Evolutionary conservation across 2,797 vertebrate species (phyloP).

Genomic region (Meriones psammophilus): DNA sequence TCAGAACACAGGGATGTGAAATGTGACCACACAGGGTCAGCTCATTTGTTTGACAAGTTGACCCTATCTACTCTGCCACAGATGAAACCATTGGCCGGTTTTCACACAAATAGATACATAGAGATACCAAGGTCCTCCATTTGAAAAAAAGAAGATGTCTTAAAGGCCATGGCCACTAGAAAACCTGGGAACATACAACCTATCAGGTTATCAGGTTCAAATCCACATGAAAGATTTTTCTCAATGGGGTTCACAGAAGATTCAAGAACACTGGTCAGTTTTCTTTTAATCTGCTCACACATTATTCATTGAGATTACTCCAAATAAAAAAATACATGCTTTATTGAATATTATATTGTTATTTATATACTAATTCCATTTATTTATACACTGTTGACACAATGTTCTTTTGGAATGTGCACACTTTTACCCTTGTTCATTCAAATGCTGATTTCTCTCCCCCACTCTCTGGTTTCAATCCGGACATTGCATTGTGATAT

Average conservation of each 20-base stretch:
- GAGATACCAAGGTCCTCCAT: not conserved
- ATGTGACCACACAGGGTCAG: not conserved
- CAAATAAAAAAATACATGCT: not conserved
- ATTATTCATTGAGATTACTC: conserved; percentile 33
- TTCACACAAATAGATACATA: not conserved
- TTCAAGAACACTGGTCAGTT: not conserved
- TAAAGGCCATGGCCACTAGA: not conserved
- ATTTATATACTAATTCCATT: conserved; percentile 52
- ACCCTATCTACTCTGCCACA: conserved; percentile 45
- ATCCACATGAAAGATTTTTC: not conserved
- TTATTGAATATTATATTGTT: not conserved
- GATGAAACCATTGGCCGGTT: not conserved
- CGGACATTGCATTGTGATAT: too few relatives aligned
- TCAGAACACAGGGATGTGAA: not conserved
- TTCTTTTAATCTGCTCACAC: not conserved
- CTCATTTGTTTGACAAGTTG: not conserved
- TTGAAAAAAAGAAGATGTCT: not conserved
- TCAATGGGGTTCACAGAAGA: not conserved
- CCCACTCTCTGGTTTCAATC: too few relatives aligned
- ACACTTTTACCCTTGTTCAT: too few relatives aligned
- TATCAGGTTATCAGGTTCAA: conserved; percentile 6
- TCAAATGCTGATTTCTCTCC: too few relatives aligned
- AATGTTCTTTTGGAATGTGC: too few relatives aligned
- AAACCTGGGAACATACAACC: not conserved
- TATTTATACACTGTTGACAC: not conserved